phyloP scores from a whole-genome alignment of 2,797 vertebrate species.

The Accipiter fasciatus region DNA sequence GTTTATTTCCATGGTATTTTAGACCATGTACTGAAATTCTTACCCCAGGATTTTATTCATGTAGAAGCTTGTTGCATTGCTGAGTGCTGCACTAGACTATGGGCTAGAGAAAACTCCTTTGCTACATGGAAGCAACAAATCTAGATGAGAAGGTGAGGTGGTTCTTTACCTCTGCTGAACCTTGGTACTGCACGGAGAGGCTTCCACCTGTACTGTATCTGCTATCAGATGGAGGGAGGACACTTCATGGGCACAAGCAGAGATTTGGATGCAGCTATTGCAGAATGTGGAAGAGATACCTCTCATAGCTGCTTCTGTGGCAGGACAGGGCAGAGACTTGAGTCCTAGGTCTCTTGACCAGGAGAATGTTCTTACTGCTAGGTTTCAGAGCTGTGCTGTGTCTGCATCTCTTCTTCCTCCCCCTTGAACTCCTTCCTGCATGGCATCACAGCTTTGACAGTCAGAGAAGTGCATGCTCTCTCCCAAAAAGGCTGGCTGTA shows the following conservation, averaged over 20 bases:
- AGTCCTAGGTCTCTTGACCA: neutral
- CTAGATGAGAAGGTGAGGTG: neutral
- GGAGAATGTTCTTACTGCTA: neutral
- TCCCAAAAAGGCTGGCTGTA: neutral
- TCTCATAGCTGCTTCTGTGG: neutral
- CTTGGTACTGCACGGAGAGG: neutral
- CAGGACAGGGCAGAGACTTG: neutral
- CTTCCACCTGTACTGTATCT: neutral
- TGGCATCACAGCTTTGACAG: fast-evolving
- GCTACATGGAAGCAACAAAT: neutral
- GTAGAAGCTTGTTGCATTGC: neutral
- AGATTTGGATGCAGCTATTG: neutral
- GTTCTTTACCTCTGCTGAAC: neutral
- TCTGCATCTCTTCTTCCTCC: neutral
- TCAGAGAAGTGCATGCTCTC: neutral
- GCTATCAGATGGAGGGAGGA: neutral
- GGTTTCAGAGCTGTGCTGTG: neutral
- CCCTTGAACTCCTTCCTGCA: neutral
- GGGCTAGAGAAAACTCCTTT: neutral
- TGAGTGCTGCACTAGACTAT: neutral
- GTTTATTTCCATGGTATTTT: neutral
- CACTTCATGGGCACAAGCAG: neutral
- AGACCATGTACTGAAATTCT: neutral
- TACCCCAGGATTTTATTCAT: neutral
- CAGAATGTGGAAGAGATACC: neutral